Evolutionary conservation across 2,797 vertebrate species (phyloP).

Genomic region (Leucoraja ocellata): DNA sequence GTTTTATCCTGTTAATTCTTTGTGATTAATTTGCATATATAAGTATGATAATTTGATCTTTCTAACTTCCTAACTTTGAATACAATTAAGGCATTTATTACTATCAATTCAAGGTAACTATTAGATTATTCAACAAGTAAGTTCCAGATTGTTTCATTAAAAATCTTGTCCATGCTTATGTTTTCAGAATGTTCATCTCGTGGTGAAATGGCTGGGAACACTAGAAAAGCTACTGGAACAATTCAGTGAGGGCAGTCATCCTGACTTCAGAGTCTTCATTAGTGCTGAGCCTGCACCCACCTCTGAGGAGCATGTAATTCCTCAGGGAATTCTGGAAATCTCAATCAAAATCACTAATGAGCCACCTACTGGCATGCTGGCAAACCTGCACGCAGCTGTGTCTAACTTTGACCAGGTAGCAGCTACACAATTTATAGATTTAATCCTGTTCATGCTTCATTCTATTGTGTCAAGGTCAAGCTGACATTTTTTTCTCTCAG

Average conservation of each 20-base stretch:
- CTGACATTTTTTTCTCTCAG: background rate
- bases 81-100: slow-evolving; percentile 49
- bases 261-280: slow-evolving; percentile 67
- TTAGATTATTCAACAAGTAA: background rate
- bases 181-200: slow-evolving; percentile 67
- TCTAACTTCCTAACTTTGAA: slow-evolving; percentile 41
- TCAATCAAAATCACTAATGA: slow-evolving; percentile 76
- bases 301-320: slow-evolving; percentile 65
- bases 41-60: slow-evolving; percentile 4
- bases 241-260: slow-evolving; percentile 54
- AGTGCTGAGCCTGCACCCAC: slow-evolving; percentile 61
- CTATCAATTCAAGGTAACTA: slow-evolving; percentile 49
- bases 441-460: background rate
- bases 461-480: background rate
- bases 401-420: slow-evolving; percentile 71
- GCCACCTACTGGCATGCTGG: slow-evolving; percentile 64
- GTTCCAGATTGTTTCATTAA: background rate
- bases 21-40: background rate
- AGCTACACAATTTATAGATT: slow-evolving; percentile 10
- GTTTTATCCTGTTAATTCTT: background rate
- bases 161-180: slow-evolving; percentile 37
- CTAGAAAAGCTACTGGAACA: slow-evolving; percentile 65
- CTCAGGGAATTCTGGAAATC: slow-evolving; percentile 68
- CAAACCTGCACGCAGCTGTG: slow-evolving; percentile 67
- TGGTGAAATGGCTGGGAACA: slow-evolving; percentile 63